These are phyloP conservation scores for Heliconius hewitsoni DNA, from an alignment of 1,140 invertebrate genomes.

Conservation along the genomic window DNA sequence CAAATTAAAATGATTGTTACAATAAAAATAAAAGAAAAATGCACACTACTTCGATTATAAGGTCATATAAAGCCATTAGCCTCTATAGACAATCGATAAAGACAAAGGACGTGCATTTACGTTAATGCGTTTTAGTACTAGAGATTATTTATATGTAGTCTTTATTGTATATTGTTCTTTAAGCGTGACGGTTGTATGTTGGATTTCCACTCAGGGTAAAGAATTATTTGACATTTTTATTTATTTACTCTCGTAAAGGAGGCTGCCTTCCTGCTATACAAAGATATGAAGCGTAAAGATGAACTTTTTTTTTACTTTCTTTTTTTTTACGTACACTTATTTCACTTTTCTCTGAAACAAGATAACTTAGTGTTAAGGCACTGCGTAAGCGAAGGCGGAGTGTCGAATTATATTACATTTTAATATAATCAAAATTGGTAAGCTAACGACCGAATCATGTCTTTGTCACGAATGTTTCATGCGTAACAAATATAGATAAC, in stretches of 20 bases:
- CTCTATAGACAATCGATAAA: slow-evolving; percentile 34
- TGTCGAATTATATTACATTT: background rate
- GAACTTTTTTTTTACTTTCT: too few species aligned
- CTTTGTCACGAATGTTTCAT: slow-evolving; percentile 3
- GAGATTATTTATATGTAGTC: background rate
- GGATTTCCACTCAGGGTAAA: too few species aligned
- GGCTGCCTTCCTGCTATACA: too few species aligned
- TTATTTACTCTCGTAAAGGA: too few species aligned
- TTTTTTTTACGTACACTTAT: too few species aligned
- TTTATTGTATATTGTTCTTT: background rate
- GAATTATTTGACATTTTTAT: too few species aligned
- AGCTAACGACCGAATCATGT: background rate
- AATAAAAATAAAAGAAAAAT: slow-evolving; percentile 18
- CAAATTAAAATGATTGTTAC: background rate
- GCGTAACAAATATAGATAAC: slow-evolving; percentile 3
- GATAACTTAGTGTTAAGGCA: background rate
- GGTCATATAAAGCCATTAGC: slow-evolving; percentile 32
- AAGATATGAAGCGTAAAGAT: too few species aligned
- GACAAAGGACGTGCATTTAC: slow-evolving; percentile 30
- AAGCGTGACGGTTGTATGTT: too few species aligned
- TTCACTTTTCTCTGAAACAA: too few species aligned
- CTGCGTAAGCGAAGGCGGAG: background rate
- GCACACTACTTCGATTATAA: slow-evolving; percentile 29
- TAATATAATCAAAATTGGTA: background rate
- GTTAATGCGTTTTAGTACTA: background rate